Conservation (phyloP, 1,140 invertebrate genomes). For the Ips typographus region DNA sequence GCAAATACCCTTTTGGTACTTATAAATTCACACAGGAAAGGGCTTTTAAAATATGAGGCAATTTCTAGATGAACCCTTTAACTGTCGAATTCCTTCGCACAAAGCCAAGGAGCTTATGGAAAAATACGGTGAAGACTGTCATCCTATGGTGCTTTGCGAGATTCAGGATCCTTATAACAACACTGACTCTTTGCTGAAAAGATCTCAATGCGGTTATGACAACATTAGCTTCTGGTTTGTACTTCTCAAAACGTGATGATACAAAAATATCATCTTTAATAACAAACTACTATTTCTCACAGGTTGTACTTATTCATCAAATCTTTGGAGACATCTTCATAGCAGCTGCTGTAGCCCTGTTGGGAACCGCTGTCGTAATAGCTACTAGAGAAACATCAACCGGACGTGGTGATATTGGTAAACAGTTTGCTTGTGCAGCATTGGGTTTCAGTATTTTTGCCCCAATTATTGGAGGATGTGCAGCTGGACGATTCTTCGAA, state of each 20-base stretch:
- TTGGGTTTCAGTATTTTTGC: conserved; percentile 72
- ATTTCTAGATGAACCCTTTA: conserved; percentile 56
- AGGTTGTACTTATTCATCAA: conserved; percentile 66
- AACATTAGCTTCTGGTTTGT: conserved; percentile 63
- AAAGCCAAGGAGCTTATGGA: conserved; percentile 38
- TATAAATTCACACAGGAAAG: not conserved
- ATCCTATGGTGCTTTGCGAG: conserved; percentile 66
- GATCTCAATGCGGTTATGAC: conserved; percentile 69
- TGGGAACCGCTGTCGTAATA: conserved; percentile 76
- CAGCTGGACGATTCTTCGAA: conserved; percentile 42
- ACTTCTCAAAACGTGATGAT: not conserved
- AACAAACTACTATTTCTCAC: conserved; percentile 6
- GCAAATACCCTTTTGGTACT: conserved; percentile 48
- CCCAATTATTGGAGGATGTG: conserved; percentile 60
- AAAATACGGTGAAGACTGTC: conserved; percentile 52
- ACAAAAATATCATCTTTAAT: too few species aligned
- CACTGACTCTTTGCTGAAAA: conserved; percentile 61
- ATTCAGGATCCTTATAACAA: conserved; percentile 67
- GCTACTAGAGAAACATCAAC: conserved; percentile 77
- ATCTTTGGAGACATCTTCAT: conserved; percentile 76
- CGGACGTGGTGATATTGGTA: conserved; percentile 75
- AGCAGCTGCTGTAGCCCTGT: conserved; percentile 66
- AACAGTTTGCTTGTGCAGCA: conserved; percentile 76
- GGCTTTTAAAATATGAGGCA: not conserved
- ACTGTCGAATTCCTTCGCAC: conserved; percentile 58